phyloP scores from a whole-genome alignment of 1,140 invertebrate genomes.

The Apocrypta bakeri region DNA sequence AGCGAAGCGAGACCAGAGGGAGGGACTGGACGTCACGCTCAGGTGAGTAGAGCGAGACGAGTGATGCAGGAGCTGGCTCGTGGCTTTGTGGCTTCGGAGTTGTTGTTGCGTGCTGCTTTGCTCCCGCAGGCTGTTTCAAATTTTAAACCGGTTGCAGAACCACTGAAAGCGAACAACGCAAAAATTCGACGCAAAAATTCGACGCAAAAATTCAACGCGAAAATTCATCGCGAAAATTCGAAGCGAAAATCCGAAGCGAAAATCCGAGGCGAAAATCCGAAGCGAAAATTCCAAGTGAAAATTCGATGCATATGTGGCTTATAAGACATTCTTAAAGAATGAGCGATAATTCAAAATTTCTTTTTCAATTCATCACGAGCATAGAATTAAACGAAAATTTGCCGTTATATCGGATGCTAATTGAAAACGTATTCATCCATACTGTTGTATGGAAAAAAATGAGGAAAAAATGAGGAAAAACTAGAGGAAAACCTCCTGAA shows the following conservation, averaged over 20 bases:
- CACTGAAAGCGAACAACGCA: too few relatives aligned
- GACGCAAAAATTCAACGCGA: background rate
- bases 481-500: background rate
- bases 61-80: background rate
- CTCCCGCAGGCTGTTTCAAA: background rate
- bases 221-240: background rate
- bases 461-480: background rate
- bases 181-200: background rate
- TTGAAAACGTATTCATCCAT: conserved; percentile 46
- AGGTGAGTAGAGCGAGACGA: background rate
- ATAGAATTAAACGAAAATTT: too few relatives aligned
- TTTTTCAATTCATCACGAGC: too few relatives aligned
- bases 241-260: too few relatives aligned
- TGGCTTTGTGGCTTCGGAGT: background rate
- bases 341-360: too few relatives aligned
- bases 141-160: background rate
- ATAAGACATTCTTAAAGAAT: too few relatives aligned
- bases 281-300: too few relatives aligned
- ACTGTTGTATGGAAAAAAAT: background rate
- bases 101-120: background rate
- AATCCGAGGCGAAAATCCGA: too few relatives aligned
- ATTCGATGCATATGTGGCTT: too few relatives aligned
- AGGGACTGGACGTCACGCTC: background rate
- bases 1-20: too few relatives aligned
- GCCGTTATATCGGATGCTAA: conserved; percentile 20